Conservation (phyloP, 2,888 invertebrate genomes). For the Epistrophe eligans region DNA sequence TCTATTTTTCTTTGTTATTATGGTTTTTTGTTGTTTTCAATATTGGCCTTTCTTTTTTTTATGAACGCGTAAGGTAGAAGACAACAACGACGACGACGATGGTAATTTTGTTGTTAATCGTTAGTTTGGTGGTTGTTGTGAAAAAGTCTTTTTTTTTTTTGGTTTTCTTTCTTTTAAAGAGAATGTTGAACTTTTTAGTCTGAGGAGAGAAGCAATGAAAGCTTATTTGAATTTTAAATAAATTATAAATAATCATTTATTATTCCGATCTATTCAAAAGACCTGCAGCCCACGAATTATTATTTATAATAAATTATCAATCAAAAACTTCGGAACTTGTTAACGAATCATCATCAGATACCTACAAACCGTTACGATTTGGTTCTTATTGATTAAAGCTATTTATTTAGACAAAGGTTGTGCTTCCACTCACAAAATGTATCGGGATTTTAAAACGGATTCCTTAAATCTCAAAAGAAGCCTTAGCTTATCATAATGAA, state of each 20-base stretch:
- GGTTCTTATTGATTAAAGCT: background rate
- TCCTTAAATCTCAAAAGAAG: too few relatives aligned
- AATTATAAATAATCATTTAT: background rate
- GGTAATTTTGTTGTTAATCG: constrained; percentile 5
- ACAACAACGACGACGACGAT: background rate
- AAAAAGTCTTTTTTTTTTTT: background rate
- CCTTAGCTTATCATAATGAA: too few relatives aligned
- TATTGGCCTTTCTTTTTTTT: constrained; percentile 30
- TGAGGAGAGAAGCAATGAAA: background rate
- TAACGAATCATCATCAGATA: too few relatives aligned
- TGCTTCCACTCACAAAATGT: background rate
- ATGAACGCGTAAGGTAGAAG: background rate
- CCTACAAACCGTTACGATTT: background rate
- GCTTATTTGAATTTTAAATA: background rate
- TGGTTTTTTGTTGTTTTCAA: constrained; percentile 15
- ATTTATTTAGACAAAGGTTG: background rate
- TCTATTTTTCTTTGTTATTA: constrained; percentile 42
- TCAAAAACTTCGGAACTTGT: too few relatives aligned
- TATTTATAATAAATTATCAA: too few relatives aligned
- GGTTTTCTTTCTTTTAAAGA: constrained; percentile 1
- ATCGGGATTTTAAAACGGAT: background rate
- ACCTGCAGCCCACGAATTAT: too few relatives aligned
- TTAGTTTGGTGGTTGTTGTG: background rate
- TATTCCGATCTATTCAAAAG: background rate
- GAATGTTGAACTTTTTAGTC: constrained; percentile 7